Base-by-base conservation (phyloP, 2,888 invertebrate species). In the Apoda limacodes region DNA sequence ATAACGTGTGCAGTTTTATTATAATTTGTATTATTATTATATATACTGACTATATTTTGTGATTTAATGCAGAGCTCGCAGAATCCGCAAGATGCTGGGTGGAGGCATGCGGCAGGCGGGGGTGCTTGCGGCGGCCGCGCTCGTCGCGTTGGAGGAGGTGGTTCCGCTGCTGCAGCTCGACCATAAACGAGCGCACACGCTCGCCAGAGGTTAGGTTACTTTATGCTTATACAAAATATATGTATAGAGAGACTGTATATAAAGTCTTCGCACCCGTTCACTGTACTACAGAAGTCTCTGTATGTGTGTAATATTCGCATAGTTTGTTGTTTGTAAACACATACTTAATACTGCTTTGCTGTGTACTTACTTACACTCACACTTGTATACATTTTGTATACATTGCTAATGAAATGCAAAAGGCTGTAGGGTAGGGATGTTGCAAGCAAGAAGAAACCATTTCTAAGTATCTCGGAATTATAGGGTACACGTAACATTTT, bases 91-190 rank as follows among this genome's bases (percentile, higher is more conserved):
- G 76, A 91, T 88, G 25, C 64, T 98, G 23, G 98, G 98, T 12
- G 98, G 98, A 15, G 96, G 92, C 2, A 93, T 95, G 95, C 83
- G 98, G 32, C 98, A 98, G 72, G 87, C 84, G 22, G 98, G 98
- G 4, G 82, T 97, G 25, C 55, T 98, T 29, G 97, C 96, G 0
- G 96, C 96, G 0, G 92, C 95, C 1, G 95, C 94, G 1, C 52
- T 93, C 3, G 88, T 92, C 13, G 92, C 93, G 0, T 60, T 98
- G n/a, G 88, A 93, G 34, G 87, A 90, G 39, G 87, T 89, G 49
- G 82, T 88, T 4, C 88, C 90, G 0, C 71, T 85, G 22, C 78
- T 98, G 15, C 63, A 62, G 3, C 76, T 85, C 1, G 97, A 97
- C 69, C 95, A 98, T 62, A 71, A 78, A 30, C 85, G 87, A 26